Evolutionary conservation across 2,888 invertebrate species (phyloP), one percentile per base, ranked within the genome.

Genomic region (Leptopilina syphax): DNA sequence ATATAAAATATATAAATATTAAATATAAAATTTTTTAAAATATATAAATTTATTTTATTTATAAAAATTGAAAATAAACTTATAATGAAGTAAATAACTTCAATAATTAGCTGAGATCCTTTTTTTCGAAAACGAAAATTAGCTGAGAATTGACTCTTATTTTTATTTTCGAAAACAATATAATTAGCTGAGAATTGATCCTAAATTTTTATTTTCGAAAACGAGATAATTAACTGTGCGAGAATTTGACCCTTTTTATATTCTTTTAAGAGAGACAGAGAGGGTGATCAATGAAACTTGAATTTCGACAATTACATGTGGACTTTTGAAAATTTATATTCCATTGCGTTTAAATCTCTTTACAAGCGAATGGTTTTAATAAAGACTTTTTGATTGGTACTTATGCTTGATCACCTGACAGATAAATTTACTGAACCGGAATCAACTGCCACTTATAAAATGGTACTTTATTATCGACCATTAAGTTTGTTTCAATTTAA

Each of bases 401-500:
- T 73, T 73, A 73, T 57, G 5, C n/a, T 13, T 54, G 9, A 57
- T 73, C 34, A 57, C 57, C 73, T 73, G 73, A 13, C 70, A 73
- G 73, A 73, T 73, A 73, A 73, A 73, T 57, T 34, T 73, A 73
- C 73, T 13, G 27, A 57, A 54, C 57, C 34, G 73, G 57, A 54
- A 73, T 73, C 57, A 57, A 57, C 34, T 73, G n/a, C 57, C 34
- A 57, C 57, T 73, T 73, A 50, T 50, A 50, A 10, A 73, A 73
- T 73, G 73, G 73, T 57, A 73, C 73, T 73, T n/a, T 73, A 73
- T 73, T 73, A 73, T 73, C 10, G 57, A 27, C 54, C 73, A 34
- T 73, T 73, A 73, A 57, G 57, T 73, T 73, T 9, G 57, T 13
- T 57, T 73, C 34, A 34, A 50, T 73, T 73, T 57, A 27, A 73